A percentile compares a stretch with the other conserved stretches of the same genome.
Evolutionary conservation across 2,888 invertebrate genomes (phyloP).

Genomic region (Germaria angustata): DNA sequence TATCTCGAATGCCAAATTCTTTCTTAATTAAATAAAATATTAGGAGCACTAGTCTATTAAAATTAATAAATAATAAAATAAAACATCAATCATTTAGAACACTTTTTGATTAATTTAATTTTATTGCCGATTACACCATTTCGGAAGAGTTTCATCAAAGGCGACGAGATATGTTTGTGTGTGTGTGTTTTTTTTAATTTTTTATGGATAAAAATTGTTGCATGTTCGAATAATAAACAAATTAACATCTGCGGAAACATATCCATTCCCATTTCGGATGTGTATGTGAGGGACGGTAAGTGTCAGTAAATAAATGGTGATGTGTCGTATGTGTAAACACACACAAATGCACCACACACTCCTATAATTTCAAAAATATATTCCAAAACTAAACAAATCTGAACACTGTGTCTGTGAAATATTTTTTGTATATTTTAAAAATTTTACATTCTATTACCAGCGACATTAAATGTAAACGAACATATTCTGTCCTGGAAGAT

Average conservation of each 20-base stretch:
- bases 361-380: neutral
- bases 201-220: constrained; percentile 1
- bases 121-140: neutral
- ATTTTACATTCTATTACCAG: neutral
- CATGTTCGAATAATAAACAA: constrained; percentile 33
- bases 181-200: neutral
- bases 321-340: constrained; percentile 22
- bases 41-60: no score
- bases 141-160: constrained; percentile 12
- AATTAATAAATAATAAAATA: neutral
- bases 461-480: no score
- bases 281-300: neutral
- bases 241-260: constrained; percentile 9
- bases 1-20: no score
- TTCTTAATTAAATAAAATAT: no score
- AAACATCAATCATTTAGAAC: neutral
- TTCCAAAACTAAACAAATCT: constrained; percentile 35
- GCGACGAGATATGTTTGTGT: neutral
- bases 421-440: constrained; percentile 33
- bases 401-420: constrained; percentile 24
- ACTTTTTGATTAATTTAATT: neutral
- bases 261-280: neutral
- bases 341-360: neutral
- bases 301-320: neutral
- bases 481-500: neutral